Percentiles rank a stretch among this genome's conserved stretches.
These are phyloP conservation scores for Lethenteron reissneri DNA, from an alignment of 2,113 vertebrate species.

Conservation along the genomic window DNA sequence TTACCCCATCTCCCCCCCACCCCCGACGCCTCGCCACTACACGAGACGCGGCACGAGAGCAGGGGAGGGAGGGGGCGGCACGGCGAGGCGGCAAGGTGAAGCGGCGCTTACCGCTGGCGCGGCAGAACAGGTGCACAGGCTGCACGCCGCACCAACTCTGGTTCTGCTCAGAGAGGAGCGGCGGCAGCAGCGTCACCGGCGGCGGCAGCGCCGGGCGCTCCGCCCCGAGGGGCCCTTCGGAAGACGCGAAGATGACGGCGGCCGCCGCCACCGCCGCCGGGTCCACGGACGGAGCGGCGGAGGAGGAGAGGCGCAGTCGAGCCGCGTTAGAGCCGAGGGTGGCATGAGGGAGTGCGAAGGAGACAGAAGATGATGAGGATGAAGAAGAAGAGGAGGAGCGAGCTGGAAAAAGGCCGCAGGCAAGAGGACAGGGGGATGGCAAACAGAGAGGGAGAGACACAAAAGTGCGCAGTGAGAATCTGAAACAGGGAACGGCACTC, in stretches of 20 bases:
- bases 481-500: background rate
- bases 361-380: background rate
- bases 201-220: no score
- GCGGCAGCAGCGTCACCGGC: background rate
- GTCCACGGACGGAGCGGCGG: no score
- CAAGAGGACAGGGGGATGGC: background rate
- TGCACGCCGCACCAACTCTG: background rate
- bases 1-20: no score
- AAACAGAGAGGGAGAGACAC: background rate
- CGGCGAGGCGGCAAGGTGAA: no score
- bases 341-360: background rate
- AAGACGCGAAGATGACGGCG: no score
- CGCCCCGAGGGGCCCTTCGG: no score
- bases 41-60: no score
- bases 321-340: background rate
- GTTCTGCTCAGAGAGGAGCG: background rate
- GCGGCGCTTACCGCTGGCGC: background rate
- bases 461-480: background rate
- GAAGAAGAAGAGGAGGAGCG: background rate
- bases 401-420: background rate
- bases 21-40: no score
- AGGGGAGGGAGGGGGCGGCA: no score
- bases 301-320: no score
- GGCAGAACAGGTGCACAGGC: constrained; percentile 2
- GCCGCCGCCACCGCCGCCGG: no score